These are phyloP conservation scores for Stercorarius parasiticus DNA, from an alignment of 2,113 vertebrate species.

Conservation along the genomic window DNA sequence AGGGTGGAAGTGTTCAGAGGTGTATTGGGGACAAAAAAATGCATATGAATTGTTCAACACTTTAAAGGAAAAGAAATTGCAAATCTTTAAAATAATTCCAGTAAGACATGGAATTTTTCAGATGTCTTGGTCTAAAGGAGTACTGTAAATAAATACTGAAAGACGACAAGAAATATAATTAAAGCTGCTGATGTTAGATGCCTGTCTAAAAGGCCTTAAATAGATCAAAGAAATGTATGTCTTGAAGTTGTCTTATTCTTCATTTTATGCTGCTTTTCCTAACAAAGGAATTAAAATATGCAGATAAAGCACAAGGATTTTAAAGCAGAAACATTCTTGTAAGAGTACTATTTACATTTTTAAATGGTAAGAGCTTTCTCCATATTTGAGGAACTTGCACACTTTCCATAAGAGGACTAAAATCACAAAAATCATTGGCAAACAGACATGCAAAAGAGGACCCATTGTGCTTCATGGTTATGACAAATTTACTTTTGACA, in stretches of 20 bases:
- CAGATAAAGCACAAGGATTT: not conserved
- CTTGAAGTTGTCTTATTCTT: not conserved
- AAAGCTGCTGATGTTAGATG: not conserved
- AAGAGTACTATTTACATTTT: not conserved
- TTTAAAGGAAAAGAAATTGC: not conserved
- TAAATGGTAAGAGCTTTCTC: not conserved
- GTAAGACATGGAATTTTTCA: not conserved
- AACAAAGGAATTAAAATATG: not conserved
- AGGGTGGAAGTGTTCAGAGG: rapidly evolving
- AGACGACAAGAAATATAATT: not conserved
- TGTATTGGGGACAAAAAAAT: not conserved
- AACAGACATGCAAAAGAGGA: not conserved
- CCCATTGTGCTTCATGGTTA: not conserved
- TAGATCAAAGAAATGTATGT: not conserved
- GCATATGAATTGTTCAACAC: not conserved
- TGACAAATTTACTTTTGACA: not conserved
- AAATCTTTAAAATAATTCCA: not conserved
- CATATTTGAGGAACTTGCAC: not conserved
- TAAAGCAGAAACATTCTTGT: not conserved
- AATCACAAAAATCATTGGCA: not conserved
- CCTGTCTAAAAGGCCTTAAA: not conserved
- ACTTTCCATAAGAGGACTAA: not conserved
- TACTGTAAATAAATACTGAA: not conserved
- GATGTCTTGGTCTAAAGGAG: not conserved
- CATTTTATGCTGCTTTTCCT: not conserved